These are phyloP conservation scores for Yasuhikotakia modesta DNA, from an alignment of 2,797 vertebrate species.

Conservation along the genomic window DNA sequence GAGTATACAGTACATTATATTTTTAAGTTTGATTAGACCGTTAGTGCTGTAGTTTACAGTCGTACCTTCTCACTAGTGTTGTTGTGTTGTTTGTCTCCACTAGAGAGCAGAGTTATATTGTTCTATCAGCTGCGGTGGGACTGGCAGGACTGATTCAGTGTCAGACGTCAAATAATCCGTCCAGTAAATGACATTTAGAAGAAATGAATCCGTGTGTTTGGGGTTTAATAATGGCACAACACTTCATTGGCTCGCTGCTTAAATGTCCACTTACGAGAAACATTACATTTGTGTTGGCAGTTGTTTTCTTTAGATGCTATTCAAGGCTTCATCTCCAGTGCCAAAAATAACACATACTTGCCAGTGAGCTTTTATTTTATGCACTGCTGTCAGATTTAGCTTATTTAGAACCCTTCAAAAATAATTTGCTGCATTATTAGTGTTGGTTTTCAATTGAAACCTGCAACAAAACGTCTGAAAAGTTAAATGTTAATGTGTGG, in stretches of 20 bases:
- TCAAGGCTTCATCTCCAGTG: neutral
- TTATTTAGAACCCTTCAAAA: neutral
- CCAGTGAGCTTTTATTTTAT: neutral
- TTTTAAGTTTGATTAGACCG: neutral
- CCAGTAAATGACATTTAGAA: neutral
- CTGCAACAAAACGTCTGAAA: neutral
- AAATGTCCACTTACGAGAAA: neutral
- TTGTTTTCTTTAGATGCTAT: neutral
- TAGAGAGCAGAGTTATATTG: conserved; percentile 56
- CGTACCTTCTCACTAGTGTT: neutral
- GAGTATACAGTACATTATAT: neutral
- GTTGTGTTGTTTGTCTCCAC: conserved; percentile 29
- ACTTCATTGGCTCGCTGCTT: neutral
- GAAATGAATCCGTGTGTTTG: neutral
- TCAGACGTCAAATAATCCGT: neutral
- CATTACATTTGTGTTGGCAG: neutral
- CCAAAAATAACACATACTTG: neutral
- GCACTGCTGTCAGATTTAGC: neutral
- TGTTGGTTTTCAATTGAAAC: neutral
- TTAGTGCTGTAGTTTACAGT: neutral
- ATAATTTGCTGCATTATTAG: neutral
- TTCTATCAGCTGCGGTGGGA: neutral
- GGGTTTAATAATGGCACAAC: neutral
- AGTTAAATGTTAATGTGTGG: no score
- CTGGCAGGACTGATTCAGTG: neutral